A percentile compares a stretch with the other conserved stretches of the same genome.
Conservation (phyloP, 2,888 invertebrate genomes). For the Oscheius sp. region DNA sequence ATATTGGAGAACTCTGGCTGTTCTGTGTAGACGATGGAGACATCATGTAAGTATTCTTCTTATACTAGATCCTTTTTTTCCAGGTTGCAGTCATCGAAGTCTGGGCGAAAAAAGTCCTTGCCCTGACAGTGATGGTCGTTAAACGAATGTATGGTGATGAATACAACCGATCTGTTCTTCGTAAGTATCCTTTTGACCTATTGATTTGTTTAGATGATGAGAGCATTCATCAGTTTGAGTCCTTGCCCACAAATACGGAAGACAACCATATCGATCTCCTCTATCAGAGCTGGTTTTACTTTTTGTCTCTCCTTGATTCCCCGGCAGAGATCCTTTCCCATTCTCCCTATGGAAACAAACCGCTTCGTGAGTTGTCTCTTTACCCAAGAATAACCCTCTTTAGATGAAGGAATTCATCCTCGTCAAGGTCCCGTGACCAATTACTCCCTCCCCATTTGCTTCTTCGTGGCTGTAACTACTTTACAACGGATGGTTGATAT, state of each 20-base stretch:
- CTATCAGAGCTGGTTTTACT: conserved; percentile 52
- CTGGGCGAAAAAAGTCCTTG: conserved; percentile 63
- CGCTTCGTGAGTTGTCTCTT: conserved; percentile 37
- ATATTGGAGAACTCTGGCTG: conserved; percentile 65
- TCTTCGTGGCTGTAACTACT: conserved; percentile 63
- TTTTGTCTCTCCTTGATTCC: conserved; percentile 48
- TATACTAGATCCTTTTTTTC: no score
- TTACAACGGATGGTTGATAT: conserved; percentile 63
- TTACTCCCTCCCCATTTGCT: conserved; percentile 52
- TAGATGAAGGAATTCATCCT: conserved; percentile 29
- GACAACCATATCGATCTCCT: conserved; percentile 45
- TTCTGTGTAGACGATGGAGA: conserved; percentile 57
- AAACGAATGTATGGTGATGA: conserved; percentile 61
- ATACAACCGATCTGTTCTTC: conserved; percentile 49
- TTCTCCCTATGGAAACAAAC: conserved; percentile 42
- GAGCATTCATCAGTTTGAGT: conserved; percentile 36
- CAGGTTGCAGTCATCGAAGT: conserved; percentile 66
- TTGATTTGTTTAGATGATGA: conserved; percentile 40
- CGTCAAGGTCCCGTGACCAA: background rate
- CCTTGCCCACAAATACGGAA: conserved; percentile 38
- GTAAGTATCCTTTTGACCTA: conserved; percentile 28
- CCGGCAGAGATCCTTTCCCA: conserved; percentile 49
- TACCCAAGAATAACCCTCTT: conserved; percentile 27
- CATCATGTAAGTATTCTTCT: conserved; percentile 53
- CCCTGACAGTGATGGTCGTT: conserved; percentile 58